Percentiles rank a stretch among this genome's conserved stretches.
phyloP scores from a whole-genome alignment of 2,888 invertebrate species.

The Tuta absoluta region DNA sequence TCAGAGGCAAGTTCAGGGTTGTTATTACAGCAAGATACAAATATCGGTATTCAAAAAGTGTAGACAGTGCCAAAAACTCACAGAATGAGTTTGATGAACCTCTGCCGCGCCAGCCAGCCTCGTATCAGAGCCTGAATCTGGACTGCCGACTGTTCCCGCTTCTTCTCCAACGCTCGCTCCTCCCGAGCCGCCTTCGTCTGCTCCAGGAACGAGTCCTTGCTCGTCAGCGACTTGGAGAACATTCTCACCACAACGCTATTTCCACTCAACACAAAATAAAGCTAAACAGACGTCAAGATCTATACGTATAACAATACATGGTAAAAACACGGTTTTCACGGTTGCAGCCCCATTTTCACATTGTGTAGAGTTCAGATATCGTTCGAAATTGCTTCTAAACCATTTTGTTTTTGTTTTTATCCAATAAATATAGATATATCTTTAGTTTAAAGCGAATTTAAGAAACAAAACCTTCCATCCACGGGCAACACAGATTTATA shows the following conservation, averaged over 20 bases:
- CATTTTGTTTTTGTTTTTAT: conserved; percentile 9
- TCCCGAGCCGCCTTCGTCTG: conserved; percentile 95
- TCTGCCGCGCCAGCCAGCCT: conserved; percentile 86
- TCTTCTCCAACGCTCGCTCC: conserved; percentile 92
- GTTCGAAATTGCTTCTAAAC: not conserved
- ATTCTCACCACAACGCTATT: conserved; percentile 47
- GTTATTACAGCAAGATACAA: not conserved
- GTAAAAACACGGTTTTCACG: conserved; percentile 31
- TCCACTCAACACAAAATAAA: conserved; percentile 46
- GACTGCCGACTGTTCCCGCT: conserved; percentile 87
- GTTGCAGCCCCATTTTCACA: conserved; percentile 33
- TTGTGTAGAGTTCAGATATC: conserved; percentile 26
- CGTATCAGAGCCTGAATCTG: conserved; percentile 88
- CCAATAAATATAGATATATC: conserved; percentile 4
- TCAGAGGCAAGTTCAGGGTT: not conserved
- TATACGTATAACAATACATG: conserved; percentile 39
- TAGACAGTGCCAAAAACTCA: conserved; percentile 68
- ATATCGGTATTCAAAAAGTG: conserved; percentile 1
- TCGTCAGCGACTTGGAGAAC: conserved; percentile 75
- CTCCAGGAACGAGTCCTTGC: conserved; percentile 90
- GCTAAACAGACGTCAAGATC: conserved; percentile 61
- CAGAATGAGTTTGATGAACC: conserved; percentile 85
- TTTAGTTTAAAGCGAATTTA: not conserved
- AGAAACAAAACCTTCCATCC: conserved; percentile 10
- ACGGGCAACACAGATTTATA: not conserved